Evolutionary conservation across 53 echinoderm and acorn worm species (phyloP).

Genomic region (Luidia sarsii): DNA sequence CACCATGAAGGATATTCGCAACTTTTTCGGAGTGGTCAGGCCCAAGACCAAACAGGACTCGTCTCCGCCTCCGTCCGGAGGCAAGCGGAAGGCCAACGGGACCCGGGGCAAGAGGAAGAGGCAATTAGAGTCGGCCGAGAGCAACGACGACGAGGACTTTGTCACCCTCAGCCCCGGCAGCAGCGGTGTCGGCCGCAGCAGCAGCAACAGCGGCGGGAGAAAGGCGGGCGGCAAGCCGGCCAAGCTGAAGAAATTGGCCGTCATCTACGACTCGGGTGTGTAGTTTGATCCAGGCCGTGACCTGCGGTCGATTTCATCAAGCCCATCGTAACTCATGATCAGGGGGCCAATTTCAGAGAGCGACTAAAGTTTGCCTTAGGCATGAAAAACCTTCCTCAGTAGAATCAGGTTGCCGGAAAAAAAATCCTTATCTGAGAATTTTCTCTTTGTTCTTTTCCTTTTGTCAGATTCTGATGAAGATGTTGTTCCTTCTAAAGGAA

Average conservation of each 20-base stretch:
- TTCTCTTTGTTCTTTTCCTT: background rate
- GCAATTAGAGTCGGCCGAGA: conserved; percentile 61
- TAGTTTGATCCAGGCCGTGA: too few relatives aligned
- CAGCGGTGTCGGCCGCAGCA: too few relatives aligned
- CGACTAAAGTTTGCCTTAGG: too few relatives aligned
- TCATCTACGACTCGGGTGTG: conserved; percentile 88
- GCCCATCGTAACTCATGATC: too few relatives aligned
- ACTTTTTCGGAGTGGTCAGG: conserved; percentile 33
- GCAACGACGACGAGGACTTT: conserved; percentile 67
- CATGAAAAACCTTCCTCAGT: too few relatives aligned
- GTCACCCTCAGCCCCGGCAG: too few relatives aligned
- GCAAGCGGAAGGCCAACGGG: conserved; percentile 19
- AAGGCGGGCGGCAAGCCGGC: conserved; percentile 47
- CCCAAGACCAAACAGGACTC: conserved; percentile 35
- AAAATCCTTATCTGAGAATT: too few relatives aligned
- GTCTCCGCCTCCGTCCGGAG: background rate
- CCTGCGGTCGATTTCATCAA: too few relatives aligned
- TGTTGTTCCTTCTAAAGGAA: conserved; percentile 14
- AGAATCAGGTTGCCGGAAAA: too few relatives aligned
- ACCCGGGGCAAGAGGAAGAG: conserved; percentile 67
- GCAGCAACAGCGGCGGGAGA: conserved; percentile 39
- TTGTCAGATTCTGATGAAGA: conserved; percentile 67
- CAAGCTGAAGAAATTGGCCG: conserved; percentile 74
- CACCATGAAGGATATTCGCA: conserved; percentile 54
- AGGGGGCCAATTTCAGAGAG: too few relatives aligned